Evolutionary conservation across 1,140 invertebrate species (phyloP), one percentile per base, ranked within the genome.

Genomic region (Lasioglossum albipes): DNA sequence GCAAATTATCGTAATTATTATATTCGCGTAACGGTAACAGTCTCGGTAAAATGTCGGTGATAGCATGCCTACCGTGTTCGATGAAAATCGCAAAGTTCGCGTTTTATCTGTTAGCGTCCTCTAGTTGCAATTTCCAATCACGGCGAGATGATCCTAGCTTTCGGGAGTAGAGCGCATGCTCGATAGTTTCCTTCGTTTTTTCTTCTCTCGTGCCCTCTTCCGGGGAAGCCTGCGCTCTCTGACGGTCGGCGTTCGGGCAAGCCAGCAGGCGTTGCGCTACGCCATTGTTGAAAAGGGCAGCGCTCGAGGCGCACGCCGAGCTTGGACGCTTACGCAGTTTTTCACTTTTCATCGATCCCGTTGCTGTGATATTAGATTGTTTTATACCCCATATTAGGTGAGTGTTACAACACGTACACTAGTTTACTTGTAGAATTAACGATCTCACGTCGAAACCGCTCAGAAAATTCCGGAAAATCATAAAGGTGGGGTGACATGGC

Each of bases 231-330:
- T 86, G 84, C 83, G 79, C 83, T 69, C 75, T 85, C 87, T 81
- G 69, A 71, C 82, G 88, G 82, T 59, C 61, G 70, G 65, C 41
- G 75, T 69, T 72, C 52, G 61, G 62, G 77, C 71, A 22, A 76
- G 49, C 69, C 20, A 49, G 73, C 72, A 79, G 79, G 76, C 84
- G 82, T 86, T 79, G 70, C 81, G 84, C 57, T 80, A 52, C 88
- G 89, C 89, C 90, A 90, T 90, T 89, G 88, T 90, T 83, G 89
- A 89, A 90, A 91, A 89, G 88, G 91, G 89, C 91, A 91, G 90
- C 90, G 90, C 88, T 86, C 87, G 85, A 87, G 87, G 87, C 87
- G 89, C 89, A 90, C 91, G 86, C 89, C 87, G 88, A 87, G 86
- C 75, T 76, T 84, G 82, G 84, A 88, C 85, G 86, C 81, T 87